Conservation (phyloP, 2,113 vertebrate genomes). For the Dipodomys ordii region DNA sequence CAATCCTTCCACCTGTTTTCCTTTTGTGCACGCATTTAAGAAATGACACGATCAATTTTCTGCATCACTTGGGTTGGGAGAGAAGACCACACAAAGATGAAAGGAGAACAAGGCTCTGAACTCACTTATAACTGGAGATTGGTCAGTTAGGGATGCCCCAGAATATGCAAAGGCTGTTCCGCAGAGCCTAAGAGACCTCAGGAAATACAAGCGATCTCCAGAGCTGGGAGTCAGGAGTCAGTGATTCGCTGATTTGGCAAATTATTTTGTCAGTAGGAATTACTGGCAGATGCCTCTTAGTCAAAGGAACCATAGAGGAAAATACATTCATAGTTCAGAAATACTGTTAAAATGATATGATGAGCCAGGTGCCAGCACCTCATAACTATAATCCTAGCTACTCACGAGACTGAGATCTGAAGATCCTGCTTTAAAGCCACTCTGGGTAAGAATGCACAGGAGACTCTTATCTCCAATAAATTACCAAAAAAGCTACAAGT, state of each 20-base stretch:
- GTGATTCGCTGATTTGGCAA: neutral
- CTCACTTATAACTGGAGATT: neutral
- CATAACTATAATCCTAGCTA: neutral
- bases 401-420: neutral
- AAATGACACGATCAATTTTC: conserved; percentile 61
- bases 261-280: conserved; percentile 25
- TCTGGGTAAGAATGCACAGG: no score
- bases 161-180: conserved; percentile 32
- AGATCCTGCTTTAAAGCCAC: neutral
- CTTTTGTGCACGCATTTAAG: conserved; percentile 46
- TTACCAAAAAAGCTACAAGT: no score
- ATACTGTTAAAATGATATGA: neutral
- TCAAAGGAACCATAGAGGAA: neutral
- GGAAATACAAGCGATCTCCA: neutral
- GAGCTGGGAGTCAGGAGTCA: neutral
- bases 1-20: conserved; percentile 10
- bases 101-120: neutral
- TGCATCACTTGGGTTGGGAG: conserved; percentile 44
- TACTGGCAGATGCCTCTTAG: neutral
- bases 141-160: neutral
- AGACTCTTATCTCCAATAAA: no score
- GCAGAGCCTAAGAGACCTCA: neutral
- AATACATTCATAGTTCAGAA: conserved; percentile 4
- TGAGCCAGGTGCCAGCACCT: neutral
- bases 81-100: conserved; percentile 30